These are phyloP conservation scores for Aphelinus atriplicis DNA, from an alignment of 1,140 invertebrate genomes.

Conservation along the genomic window DNA sequence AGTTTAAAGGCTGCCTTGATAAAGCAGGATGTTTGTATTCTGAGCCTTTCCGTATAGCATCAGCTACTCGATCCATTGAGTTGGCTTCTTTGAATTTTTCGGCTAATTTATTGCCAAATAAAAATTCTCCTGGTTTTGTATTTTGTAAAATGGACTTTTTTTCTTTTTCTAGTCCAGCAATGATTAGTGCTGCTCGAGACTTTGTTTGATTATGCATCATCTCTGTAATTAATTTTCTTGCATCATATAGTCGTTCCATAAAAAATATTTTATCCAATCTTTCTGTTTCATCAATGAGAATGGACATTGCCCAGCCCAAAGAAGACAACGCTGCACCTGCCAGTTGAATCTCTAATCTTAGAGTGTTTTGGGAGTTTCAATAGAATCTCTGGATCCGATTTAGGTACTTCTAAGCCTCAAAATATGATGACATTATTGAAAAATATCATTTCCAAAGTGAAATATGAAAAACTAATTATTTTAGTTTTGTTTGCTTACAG, in stretches of 20 bases:
- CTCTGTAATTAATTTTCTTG: constrained; percentile 36
- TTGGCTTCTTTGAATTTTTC: neutral
- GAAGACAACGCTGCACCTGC: neutral
- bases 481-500: no score
- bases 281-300: neutral
- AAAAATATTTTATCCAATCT: neutral
- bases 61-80: neutral
- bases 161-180: constrained; percentile 39
- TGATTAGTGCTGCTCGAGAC: constrained; percentile 38
- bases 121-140: constrained; percentile 27
- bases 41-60: neutral
- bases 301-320: neutral
- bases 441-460: no score
- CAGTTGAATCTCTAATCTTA: neutral
- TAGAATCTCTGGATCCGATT: neutral
- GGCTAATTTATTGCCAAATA: constrained; percentile 1
- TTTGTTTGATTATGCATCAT: constrained; percentile 23
- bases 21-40: neutral
- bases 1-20: neutral
- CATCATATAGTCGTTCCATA: constrained; percentile 37
- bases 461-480: no score
- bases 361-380: neutral
- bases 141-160: constrained; percentile 17
- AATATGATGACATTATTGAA: no score
- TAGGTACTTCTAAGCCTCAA: neutral